A percentile compares a stretch with the other conserved stretches of the same genome.
Evolutionary conservation across 2,797 vertebrate species (phyloP).

Genomic region (Lacerta agilis): DNA sequence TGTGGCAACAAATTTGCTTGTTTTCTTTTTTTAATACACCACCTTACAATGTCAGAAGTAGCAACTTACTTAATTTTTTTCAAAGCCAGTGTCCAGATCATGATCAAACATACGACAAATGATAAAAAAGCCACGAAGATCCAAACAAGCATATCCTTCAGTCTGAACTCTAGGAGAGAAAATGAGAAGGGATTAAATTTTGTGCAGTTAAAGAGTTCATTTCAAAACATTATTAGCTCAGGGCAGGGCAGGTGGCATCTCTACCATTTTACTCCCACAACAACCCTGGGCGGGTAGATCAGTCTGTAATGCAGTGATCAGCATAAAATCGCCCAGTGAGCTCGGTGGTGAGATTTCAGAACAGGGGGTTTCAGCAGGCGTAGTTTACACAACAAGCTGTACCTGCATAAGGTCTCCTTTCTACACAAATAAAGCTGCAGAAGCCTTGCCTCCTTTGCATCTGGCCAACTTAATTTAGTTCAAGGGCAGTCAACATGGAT

Average conservation of each 20-base stretch:
- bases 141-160: slow-evolving; percentile 84
- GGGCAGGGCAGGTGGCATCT: too few species aligned
- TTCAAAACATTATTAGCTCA: background rate
- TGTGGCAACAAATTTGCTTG: slow-evolving; percentile 2
- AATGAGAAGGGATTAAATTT: slow-evolving; percentile 56
- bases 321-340: background rate
- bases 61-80: slow-evolving; percentile 86
- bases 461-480: too few species aligned
- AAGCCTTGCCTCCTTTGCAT: too few species aligned
- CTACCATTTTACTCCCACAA: background rate
- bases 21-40: slow-evolving; percentile 23
- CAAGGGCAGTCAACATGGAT: too few species aligned
- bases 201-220: background rate
- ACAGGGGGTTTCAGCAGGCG: too few species aligned
- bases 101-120: slow-evolving; percentile 83
- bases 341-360: background rate
- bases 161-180: slow-evolving; percentile 79
- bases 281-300: background rate
- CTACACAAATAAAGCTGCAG: too few species aligned
- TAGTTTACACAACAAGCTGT: too few species aligned
- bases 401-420: too few species aligned
- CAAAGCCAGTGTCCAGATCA: slow-evolving; percentile 84
- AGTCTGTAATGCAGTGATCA: background rate
- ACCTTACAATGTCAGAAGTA: background rate
- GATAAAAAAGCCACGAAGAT: slow-evolving; percentile 83